Conservation (phyloP, 2,888 invertebrate species). For the Parnassius apollo region DNA sequence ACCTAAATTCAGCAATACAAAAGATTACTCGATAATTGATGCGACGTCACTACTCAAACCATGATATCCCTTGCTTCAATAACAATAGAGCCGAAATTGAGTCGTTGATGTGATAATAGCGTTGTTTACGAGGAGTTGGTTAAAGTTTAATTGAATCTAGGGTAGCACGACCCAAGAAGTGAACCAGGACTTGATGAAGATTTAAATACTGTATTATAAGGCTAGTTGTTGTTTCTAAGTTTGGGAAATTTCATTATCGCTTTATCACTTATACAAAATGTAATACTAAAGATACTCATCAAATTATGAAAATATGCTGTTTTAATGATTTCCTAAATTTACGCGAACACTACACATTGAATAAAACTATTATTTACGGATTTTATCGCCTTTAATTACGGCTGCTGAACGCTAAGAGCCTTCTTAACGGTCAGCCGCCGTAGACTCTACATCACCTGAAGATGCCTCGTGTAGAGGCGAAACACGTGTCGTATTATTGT, state of each 20-base stretch:
- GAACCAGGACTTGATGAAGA: constrained; percentile 54
- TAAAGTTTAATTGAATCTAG: constrained; percentile 78
- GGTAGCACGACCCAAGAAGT: constrained; percentile 40
- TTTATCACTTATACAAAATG: constrained; percentile 22
- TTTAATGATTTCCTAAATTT: no score
- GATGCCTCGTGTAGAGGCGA: no score
- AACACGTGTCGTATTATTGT: no score
- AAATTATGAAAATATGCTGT: no score
- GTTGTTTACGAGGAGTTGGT: constrained; percentile 75
- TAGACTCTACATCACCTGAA: no score
- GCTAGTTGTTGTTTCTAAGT: constrained; percentile 58
- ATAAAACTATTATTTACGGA: no score
- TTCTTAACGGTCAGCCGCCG: no score
- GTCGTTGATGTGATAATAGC: constrained; percentile 56
- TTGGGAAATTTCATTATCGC: constrained; percentile 48
- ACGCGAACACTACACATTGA: no score
- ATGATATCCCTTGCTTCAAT: constrained; percentile 31
- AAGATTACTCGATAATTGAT: constrained; percentile 54
- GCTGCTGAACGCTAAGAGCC: no score
- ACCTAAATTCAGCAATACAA: constrained; percentile 27
- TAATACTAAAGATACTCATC: not conserved
- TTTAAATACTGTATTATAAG: constrained; percentile 60
- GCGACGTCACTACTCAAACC: constrained; percentile 25
- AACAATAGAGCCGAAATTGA: constrained; percentile 46
- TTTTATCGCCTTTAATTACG: no score